A percentile compares a stretch with the other conserved stretches of the same genome.
Evolutionary conservation across 2,113 vertebrate genomes (phyloP).

Genomic region (Limanda limanda): DNA sequence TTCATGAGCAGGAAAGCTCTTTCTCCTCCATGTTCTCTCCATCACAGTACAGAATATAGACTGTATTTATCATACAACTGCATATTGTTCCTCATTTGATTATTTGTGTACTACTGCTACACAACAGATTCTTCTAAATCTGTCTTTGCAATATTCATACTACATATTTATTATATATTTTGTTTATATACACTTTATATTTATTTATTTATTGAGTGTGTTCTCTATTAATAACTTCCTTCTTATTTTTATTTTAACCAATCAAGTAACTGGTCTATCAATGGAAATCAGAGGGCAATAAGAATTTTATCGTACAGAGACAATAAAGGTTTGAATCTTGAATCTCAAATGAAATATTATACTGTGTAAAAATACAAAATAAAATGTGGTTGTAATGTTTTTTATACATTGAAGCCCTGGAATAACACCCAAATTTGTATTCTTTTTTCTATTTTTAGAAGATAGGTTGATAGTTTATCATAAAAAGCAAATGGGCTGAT

Average conservation of each 20-base stretch:
- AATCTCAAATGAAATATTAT: background rate
- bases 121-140: background rate
- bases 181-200: too few relatives aligned
- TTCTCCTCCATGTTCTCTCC: conserved; percentile 20
- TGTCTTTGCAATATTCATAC: background rate
- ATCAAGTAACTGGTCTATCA: too few relatives aligned
- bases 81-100: background rate
- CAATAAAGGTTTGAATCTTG: too few relatives aligned
- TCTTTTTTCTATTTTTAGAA: background rate
- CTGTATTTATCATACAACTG: background rate
- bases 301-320: too few relatives aligned
- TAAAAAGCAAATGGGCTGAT: background rate
- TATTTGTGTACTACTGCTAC: too few relatives aligned
- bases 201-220: too few relatives aligned
- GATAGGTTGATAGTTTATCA: too few relatives aligned
- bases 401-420: background rate
- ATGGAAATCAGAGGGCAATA: too few relatives aligned
- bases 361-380: background rate
- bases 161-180: too few relatives aligned
- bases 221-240: too few relatives aligned
- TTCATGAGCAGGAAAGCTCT: conserved; percentile 32
- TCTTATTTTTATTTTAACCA: too few relatives aligned
- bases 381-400: too few relatives aligned
- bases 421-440: background rate
- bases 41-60: conserved; percentile 5